Evolutionary conservation across 2,113 vertebrate genomes (phyloP).

Genomic region (Protobothrops mucrosquamatus): DNA sequence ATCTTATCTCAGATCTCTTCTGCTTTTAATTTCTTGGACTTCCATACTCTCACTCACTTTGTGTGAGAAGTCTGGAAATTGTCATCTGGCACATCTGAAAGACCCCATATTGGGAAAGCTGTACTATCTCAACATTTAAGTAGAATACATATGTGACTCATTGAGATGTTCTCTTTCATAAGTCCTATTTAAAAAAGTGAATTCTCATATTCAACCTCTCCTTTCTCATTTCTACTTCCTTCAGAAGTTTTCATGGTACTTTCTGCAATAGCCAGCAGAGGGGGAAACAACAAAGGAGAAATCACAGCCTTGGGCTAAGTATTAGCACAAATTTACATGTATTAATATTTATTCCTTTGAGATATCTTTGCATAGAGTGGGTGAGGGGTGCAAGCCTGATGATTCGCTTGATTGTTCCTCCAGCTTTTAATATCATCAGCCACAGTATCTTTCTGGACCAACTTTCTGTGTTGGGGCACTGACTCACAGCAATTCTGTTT

Average conservation of each 20-base stretch:
- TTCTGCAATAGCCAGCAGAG: slow-evolving; percentile 4
- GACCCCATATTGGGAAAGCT: background rate
- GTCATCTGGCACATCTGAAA: background rate
- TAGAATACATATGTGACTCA: background rate
- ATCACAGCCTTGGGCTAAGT: background rate
- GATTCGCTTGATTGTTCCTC: background rate
- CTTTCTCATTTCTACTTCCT: background rate
- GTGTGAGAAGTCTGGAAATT: background rate
- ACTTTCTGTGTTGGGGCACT: background rate
- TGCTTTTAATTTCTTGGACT: background rate
- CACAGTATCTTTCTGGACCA: background rate
- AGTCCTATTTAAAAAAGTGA: background rate
- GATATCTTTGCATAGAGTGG: background rate
- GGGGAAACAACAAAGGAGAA: background rate
- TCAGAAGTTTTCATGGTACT: background rate
- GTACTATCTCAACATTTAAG: background rate
- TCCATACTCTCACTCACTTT: background rate
- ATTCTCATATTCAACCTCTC: background rate
- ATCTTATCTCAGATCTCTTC: background rate
- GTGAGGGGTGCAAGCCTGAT: background rate
- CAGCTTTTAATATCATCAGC: background rate
- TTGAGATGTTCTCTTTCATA: background rate
- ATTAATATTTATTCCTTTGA: background rate
- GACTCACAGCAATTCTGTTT: background rate
- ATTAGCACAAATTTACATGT: background rate